Evolutionary conservation across 2,113 vertebrate species (phyloP).

Genomic region (Chinchilla lanigera): DNA sequence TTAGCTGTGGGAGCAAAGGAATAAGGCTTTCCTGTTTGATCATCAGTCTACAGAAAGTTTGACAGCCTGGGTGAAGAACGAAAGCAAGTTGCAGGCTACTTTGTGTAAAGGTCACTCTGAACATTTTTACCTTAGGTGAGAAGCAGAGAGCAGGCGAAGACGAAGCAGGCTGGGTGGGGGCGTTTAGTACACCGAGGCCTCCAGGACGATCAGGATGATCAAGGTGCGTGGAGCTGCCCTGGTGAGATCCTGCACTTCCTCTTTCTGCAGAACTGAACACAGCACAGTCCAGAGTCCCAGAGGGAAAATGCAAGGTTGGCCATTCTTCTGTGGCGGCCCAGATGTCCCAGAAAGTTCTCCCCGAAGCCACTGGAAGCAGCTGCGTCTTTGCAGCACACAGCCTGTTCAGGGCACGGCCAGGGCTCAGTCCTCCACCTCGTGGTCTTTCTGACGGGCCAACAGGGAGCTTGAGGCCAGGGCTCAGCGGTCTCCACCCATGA

Average conservation of each 20-base stretch:
- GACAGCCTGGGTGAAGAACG: not conserved
- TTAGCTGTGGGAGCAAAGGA: not conserved
- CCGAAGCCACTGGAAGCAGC: not conserved
- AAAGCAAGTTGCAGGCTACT: not conserved
- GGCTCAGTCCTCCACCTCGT: not conserved
- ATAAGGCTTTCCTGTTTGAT: not conserved
- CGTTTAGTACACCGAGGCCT: not conserved
- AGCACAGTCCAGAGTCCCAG: accelerated
- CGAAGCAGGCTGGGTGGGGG: not conserved
- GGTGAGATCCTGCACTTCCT: slow-evolving; percentile 63
- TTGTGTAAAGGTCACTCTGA: not conserved
- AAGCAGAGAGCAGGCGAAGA: not conserved
- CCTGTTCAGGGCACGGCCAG: not conserved
- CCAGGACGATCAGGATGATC: not conserved
- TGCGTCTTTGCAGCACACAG: not conserved
- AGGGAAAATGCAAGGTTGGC: not conserved
- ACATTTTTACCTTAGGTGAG: slow-evolving; percentile 5
- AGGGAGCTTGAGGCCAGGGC: not conserved
- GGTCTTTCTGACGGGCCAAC: not conserved
- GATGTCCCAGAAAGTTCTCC: not conserved
- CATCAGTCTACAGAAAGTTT: not conserved
- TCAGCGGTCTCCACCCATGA: not conserved
- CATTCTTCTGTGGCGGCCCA: not conserved
- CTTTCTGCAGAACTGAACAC: not conserved
- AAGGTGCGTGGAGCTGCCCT: not conserved